Percentiles rank a stretch among this genome's conserved stretches.
These are phyloP conservation scores for Pantherophis vulpinus DNA, from an alignment of 2,797 vertebrate genomes.

Conservation along the genomic window DNA sequence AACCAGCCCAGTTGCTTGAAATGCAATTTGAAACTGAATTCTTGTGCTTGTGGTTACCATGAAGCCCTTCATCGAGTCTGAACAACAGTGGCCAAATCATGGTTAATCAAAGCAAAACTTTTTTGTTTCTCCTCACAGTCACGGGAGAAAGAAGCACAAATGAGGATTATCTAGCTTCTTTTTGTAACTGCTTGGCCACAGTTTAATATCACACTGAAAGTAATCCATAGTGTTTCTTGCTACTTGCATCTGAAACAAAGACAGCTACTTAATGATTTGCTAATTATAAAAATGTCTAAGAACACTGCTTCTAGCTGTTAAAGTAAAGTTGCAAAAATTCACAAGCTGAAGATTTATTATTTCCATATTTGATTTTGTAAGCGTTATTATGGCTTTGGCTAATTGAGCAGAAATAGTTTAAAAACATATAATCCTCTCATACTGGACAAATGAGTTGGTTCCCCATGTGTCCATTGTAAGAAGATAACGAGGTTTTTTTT, in stretches of 20 bases:
- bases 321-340: not conserved
- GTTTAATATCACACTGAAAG: not conserved
- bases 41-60: not conserved
- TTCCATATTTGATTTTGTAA: not conserved
- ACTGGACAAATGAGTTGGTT: not conserved
- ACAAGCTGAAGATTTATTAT: not conserved
- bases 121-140: not conserved
- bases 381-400: conserved; percentile 1
- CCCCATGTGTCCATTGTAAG: not conserved
- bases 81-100: not conserved
- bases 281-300: not conserved
- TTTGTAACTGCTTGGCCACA: not conserved
- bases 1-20: not conserved
- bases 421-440: not conserved
- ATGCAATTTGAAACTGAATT: not conserved
- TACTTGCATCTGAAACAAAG: not conserved
- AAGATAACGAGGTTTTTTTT: not conserved
- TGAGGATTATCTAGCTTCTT: not conserved
- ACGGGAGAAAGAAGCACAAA: not conserved
- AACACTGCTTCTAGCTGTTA: not conserved
- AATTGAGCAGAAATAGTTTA: conserved; percentile 1
- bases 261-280: not conserved
- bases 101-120: not conserved
- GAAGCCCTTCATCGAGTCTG: not conserved
- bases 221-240: not conserved